Conservation (phyloP, 2,113 vertebrate genomes). For the Erythrocebus patas region DNA sequence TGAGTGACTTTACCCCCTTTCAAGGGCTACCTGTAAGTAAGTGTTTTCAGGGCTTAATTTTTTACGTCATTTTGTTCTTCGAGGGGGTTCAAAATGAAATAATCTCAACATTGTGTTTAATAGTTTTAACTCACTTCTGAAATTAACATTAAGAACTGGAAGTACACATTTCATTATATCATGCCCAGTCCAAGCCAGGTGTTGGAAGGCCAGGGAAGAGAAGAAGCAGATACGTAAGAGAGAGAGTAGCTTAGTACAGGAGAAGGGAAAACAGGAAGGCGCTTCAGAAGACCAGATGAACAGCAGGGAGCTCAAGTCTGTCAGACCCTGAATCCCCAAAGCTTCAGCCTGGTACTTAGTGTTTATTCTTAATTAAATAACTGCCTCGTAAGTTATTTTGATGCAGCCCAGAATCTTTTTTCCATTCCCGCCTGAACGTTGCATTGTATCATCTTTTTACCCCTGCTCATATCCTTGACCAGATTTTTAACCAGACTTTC, state of each 20-base stretch:
- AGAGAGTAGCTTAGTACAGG: background rate
- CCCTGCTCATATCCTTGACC: background rate
- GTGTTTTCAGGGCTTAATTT: background rate
- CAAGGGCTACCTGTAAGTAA: background rate
- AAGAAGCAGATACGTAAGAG: background rate
- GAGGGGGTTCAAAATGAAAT: background rate
- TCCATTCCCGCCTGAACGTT: background rate
- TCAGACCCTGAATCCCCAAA: background rate
- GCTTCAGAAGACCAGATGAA: background rate
- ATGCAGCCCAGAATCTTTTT: background rate
- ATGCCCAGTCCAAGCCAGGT: background rate
- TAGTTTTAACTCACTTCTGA: conserved; percentile 11
- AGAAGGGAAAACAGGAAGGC: background rate
- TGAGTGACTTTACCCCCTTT: background rate
- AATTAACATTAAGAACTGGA: background rate
- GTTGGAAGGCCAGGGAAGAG: background rate
- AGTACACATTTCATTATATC: background rate
- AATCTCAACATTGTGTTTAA: background rate
- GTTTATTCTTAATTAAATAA: background rate
- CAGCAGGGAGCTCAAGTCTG: background rate
- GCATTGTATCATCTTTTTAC: background rate
- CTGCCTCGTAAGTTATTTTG: background rate
- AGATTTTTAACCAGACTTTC: background rate
- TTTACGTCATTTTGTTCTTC: background rate
- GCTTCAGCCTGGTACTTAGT: background rate